These are phyloP conservation scores for Eulacestoma nigropectus DNA, from an alignment of 2,113 vertebrate genomes.

Conservation along the genomic window DNA sequence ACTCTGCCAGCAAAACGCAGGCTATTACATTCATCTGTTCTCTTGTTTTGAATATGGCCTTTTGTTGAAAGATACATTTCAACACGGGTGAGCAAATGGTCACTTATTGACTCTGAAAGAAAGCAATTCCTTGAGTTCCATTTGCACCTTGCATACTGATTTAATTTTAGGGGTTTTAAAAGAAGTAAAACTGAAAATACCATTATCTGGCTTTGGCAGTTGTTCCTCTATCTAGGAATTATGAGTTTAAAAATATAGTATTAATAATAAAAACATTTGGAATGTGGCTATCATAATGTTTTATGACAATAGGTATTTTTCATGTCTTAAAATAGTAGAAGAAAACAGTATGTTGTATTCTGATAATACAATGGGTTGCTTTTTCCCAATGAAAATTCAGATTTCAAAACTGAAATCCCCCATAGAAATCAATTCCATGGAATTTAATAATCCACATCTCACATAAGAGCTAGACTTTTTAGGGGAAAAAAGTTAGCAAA, in stretches of 20 bases:
- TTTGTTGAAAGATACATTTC: neutral
- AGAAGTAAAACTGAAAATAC: neutral
- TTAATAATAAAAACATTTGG: neutral
- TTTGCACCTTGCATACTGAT: neutral
- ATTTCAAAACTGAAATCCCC: neutral
- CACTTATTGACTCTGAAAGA: neutral
- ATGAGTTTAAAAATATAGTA: neutral
- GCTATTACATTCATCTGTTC: neutral
- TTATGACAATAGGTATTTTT: neutral
- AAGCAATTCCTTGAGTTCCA: neutral
- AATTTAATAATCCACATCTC: neutral
- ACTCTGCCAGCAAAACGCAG: neutral
- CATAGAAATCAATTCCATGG: neutral
- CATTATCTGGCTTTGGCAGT: neutral
- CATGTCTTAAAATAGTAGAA: neutral
- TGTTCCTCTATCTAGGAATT: neutral
- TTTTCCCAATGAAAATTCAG: neutral
- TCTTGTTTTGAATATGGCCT: constrained; percentile 6
- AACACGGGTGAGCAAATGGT: neutral
- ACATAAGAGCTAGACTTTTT: neutral
- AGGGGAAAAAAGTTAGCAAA: neutral
- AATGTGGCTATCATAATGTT: neutral
- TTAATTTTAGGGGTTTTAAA: neutral
- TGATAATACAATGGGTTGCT: neutral
- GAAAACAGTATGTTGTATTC: neutral